Evolutionary conservation across 2,888 invertebrate genomes (phyloP).

Genomic region (Leptopilina syphax): DNA sequence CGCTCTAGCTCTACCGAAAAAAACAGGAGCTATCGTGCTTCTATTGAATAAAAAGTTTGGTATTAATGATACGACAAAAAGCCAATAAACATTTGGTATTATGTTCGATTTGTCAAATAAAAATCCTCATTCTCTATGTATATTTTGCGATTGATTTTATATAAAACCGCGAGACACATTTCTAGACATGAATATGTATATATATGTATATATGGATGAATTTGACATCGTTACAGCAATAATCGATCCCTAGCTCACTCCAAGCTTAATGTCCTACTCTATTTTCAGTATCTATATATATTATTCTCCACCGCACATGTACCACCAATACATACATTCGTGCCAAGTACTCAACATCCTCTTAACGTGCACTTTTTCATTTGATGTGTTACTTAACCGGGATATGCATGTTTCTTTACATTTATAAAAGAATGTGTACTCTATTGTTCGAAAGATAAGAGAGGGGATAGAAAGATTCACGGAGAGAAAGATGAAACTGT

Average conservation of each 20-base stretch:
- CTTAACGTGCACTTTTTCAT: not conserved
- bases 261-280: constrained; percentile 42
- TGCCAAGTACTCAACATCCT: constrained; percentile 42
- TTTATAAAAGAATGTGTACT: not conserved
- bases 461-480: not conserved
- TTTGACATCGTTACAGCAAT: not conserved
- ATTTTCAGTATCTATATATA: constrained; percentile 50
- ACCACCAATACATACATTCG: constrained; percentile 16
- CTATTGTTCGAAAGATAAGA: not conserved
- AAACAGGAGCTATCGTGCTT: too few relatives aligned
- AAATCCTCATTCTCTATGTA: too few relatives aligned
- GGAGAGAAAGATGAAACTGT: not conserved
- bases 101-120: too few relatives aligned
- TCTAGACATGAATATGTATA: too few relatives aligned
- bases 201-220: too few relatives aligned
- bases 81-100: too few relatives aligned
- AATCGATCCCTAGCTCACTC: not conserved
- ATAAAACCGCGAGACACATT: too few relatives aligned
- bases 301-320: too few relatives aligned
- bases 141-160: too few relatives aligned
- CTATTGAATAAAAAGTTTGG: too few relatives aligned
- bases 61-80: too few relatives aligned
- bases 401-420: not conserved
- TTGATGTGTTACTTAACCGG: not conserved
- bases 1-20: too few relatives aligned